Base-by-base conservation (phyloP, 2,113 vertebrate species). In the Oreotragus oreotragus region DNA sequence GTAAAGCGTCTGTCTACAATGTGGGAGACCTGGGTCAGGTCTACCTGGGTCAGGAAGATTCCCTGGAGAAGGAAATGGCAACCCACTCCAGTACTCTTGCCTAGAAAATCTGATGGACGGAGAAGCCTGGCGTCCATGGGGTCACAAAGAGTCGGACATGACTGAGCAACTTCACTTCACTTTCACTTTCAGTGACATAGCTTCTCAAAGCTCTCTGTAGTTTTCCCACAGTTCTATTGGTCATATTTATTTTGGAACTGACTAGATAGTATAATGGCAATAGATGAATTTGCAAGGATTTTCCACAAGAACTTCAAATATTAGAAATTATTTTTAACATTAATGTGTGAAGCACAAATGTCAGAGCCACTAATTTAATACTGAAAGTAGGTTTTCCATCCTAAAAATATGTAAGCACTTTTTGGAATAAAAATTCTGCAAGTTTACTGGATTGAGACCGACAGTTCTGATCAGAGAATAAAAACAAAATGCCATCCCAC, bases 401-500 rank as follows among this genome's bases (percentile, higher is more conserved):
- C 39, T n/a, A 16, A 88, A 88, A 94, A 95, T 47, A 4, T 17
- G 55, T n/a, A 66, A 58, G 43, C 30, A 30, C 30, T 58, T 80
- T 95, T 62, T n/a, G 25, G 17, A 96, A 87, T 91, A 49, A 64
- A 53, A 94, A 84, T 17, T 79, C 62, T 60, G 80, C 1, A 84
- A 88, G 96, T 77, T 95, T 15, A 62, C 33, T 95, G 43, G 43
- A 81, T 96, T 91, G 49, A 96, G 89, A 53, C 51, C 45, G 92
- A 85, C 73, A 97, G 87, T 45, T 97, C 66, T 36, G 2, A 88
- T 88, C 51, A 98, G 39, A 96, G 51, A 92, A 45, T 77, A 97
- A 88, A 98, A 98, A 45, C 60, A 97, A 94, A 97, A 96, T 96
- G 3, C 8, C 36, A 98, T 90, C 84, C 15, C 87, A 55, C 43